Evolutionary conservation across 2,113 vertebrate genomes (phyloP).

Genomic region (Calyptomena viridis): DNA sequence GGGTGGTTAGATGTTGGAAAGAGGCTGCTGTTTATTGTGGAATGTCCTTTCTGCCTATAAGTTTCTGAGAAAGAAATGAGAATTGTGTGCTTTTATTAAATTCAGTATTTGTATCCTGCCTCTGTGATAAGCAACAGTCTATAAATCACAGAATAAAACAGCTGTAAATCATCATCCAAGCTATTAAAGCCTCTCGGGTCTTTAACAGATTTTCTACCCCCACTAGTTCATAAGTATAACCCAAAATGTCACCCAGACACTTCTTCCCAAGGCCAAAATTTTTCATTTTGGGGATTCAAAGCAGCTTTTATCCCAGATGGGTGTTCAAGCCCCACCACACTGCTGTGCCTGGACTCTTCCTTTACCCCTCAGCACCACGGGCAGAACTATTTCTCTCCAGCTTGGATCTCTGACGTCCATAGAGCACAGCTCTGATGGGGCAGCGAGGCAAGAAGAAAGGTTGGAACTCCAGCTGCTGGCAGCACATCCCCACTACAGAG

Average conservation of each 20-base stretch:
- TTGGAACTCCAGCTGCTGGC: not conserved
- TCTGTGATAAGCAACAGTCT: constrained; percentile 7
- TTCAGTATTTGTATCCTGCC: not conserved
- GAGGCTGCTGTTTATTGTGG: not conserved
- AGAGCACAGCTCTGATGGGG: not conserved
- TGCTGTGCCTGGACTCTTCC: not conserved
- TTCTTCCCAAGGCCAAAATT: not conserved
- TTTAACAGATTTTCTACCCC: not conserved
- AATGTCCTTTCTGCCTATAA: not conserved
- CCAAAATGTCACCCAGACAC: constrained; percentile 41
- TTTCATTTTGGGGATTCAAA: not conserved
- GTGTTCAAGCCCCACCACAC: not conserved
- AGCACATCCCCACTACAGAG: not conserved
- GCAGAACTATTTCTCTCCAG: not conserved
- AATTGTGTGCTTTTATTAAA: constrained; percentile 13
- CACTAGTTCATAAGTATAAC: not conserved
- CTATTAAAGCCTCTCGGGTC: not conserved
- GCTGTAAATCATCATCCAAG: constrained; percentile 44
- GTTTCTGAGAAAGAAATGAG: constrained; percentile 10
- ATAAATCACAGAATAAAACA: not conserved
- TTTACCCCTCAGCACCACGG: not conserved
- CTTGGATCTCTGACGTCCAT: not conserved
- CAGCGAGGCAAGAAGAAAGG: not conserved
- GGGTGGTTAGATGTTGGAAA: not conserved
- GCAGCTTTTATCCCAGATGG: not conserved